Evolutionary conservation across 2,113 vertebrate genomes (phyloP), one percentile per base, ranked within the genome.

Genomic region (Rhinoderma darwinii): DNA sequence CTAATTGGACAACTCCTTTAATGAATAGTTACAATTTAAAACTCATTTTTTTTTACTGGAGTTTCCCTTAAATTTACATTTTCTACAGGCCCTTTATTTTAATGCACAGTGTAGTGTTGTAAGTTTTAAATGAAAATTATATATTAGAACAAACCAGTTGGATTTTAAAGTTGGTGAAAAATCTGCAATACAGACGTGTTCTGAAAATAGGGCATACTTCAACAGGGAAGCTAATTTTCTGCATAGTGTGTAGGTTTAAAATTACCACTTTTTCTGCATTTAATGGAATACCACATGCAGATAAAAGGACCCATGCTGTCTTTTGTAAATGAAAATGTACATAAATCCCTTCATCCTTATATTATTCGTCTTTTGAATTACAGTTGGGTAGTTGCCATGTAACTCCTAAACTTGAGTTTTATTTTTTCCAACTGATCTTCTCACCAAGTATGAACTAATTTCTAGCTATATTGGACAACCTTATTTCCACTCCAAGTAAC

Each of bases 291-390:
- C 50, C 80, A 75, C 54, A 50, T 75, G 47, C 51, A 61, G 86
- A 30, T 82, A 30, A 82, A 87, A 50, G 39, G 51, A 75, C 39
- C 54, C 86, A 82, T 63, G 86, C 86, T 82, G 86, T 39, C 39
- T 75, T 63, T 87, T 82, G 66, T 82, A 82, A 82, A 82, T 82
- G 78, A 43, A 87, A 87, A 82, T 87, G 35, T 82, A 87, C 86
- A 74, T 87, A 87, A 87, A 73, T 75, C 78, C 77, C 79, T 74
- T 63, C 86, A 74, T 82, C 50, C 77, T 82, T 81, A 86, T 66
- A 74, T 81, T 86, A 74, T 35, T 56, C 15, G 1, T 2, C 54
- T 27, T 59, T 61, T 72, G 39, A 87, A 74, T 35, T 87, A 73
- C 59, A 75, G 51, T 75, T 87, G 79, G 68, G 54, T 74, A 63